Base-by-base conservation (phyloP, 2,888 invertebrate species). In the Melipona bicolor region DNA sequence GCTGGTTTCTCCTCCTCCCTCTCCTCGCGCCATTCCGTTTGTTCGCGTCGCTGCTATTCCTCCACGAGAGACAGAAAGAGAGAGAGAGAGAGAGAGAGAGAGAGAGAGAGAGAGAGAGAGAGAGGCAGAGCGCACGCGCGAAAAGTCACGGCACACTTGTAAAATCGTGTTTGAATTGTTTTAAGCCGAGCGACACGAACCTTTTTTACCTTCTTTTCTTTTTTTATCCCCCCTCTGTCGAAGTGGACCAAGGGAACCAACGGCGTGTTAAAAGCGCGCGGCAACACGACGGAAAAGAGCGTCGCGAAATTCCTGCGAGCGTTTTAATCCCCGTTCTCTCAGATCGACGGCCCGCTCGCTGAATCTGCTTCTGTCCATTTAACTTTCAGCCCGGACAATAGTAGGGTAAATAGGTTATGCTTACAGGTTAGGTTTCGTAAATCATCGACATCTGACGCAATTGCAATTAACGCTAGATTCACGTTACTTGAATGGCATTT, bases 81-180 rank as follows among this genome's bases (percentile, higher is more conserved):
- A 43, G 43, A 43, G 0, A 43, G 43, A n/a, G 70, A 43, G 43
- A 43, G 43, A 43, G 1, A 11, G 11, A 2, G 2, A 43, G 43
- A 43, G 2, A 43, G 70, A 43, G 43, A 43, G 43, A 43, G 1
- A 11, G 11, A 2, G 2, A 43, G 43, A 43, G 2, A 43, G 43
- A 43, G 0, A 43, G 43, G 11, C 9, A 43, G 43, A 43, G 43
- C 9, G 1, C 43, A 43, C 11, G 43, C 72, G 70, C 67, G 65
- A 73, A 67, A 83, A 88, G 86, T 86, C 87, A 84, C 87, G 72
- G 54, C 64, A 76, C 75, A 74, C 71, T 81, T 88, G 84, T 88
- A 82, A 88, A 88, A 74, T 79, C 77, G 73, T 86, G 81, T 84
- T 88, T 82, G 87, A 81, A 84, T 88, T 88, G 88, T 83, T 88